phyloP scores from a whole-genome alignment of 2,797 vertebrate species.

The Mormyrops boulengeri region DNA sequence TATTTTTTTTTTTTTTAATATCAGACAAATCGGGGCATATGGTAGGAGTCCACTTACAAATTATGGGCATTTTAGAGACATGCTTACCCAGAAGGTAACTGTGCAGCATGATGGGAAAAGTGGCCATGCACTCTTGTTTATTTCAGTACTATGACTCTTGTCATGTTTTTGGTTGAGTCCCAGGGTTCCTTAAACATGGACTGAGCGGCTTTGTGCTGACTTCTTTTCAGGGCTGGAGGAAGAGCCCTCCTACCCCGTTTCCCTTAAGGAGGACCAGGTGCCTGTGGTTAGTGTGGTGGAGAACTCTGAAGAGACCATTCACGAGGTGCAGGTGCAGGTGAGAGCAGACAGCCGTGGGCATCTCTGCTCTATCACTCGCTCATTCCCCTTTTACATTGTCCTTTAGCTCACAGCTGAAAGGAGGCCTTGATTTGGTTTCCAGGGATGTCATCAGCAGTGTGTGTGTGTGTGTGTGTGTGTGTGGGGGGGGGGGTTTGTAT shows the following conservation, averaged over 20 bases:
- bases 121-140: not conserved
- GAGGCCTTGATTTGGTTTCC: not conserved
- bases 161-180: not conserved
- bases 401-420: not conserved
- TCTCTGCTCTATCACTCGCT: conserved; percentile 56
- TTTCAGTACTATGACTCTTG: not conserved
- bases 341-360: conserved; percentile 64
- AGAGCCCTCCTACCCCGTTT: conserved; percentile 5
- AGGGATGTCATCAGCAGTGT: conserved; percentile 28
- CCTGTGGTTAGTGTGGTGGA: conserved; percentile 81
- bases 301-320: conserved; percentile 77
- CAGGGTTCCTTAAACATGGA: not conserved
- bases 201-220: not conserved
- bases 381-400: conserved; percentile 13
- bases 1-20: not conserved
- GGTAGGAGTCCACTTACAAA: not conserved
- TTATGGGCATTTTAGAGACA: not conserved
- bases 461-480: not conserved
- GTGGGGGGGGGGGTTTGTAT: no score
- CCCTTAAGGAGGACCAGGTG: conserved; percentile 48
- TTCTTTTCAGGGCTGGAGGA: conserved; percentile 26
- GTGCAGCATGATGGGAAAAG: not conserved
- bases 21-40: not conserved
- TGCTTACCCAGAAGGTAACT: not conserved
- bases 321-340: conserved; percentile 86